phyloP scores from a whole-genome alignment of 53 echinoderm and acorn worm species.

The Stichopus horrens region DNA sequence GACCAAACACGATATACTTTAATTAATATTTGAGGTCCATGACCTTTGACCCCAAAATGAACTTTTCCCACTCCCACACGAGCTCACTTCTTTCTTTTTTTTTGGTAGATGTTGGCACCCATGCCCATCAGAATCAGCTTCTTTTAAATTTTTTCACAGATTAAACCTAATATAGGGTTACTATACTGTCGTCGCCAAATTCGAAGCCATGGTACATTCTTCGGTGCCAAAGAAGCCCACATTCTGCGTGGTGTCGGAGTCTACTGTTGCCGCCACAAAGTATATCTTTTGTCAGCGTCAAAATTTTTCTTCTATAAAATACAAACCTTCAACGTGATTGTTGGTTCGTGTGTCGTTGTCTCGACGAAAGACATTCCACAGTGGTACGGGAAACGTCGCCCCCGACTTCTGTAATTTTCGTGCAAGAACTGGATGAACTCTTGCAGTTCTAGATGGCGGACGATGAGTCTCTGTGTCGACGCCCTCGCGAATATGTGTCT shows the following conservation, averaged over 20 bases:
- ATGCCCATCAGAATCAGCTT: too few relatives aligned
- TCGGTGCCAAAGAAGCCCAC: not conserved
- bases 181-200: not conserved
- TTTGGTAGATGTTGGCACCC: too few relatives aligned
- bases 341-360: constrained; percentile 48
- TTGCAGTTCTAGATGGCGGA: constrained; percentile 28
- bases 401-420: not conserved
- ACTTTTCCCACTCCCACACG: too few relatives aligned
- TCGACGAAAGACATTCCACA: constrained; percentile 51
- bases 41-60: too few relatives aligned
- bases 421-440: constrained; percentile 32
- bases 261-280: not conserved
- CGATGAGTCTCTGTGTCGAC: constrained; percentile 14
- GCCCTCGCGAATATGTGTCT: not conserved
- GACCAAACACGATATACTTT: too few relatives aligned
- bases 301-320: not conserved
- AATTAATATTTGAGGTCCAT: too few relatives aligned
- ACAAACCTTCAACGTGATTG: constrained; percentile 52
- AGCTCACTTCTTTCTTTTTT: too few relatives aligned
- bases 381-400: constrained; percentile 16
- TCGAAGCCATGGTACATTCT: not conserved
- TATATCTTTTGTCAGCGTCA: not conserved
- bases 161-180: not conserved
- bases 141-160: not conserved
- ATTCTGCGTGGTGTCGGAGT: not conserved